Base-by-base conservation (phyloP, 2,113 vertebrate species). In the Psilopogon haemacephalus region DNA sequence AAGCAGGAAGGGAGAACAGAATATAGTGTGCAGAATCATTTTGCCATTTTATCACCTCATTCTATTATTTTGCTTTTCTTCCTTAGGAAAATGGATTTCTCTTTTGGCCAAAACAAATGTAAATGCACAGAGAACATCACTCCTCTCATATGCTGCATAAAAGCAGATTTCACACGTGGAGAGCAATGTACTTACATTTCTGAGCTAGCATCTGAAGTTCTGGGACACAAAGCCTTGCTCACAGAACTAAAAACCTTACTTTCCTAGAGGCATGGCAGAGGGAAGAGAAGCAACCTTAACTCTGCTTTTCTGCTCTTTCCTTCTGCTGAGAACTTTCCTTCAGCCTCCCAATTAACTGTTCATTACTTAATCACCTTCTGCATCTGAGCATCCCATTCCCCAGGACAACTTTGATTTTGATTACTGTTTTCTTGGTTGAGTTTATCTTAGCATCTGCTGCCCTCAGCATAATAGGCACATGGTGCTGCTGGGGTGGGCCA, bases 361-460 rank as follows among this genome's bases (percentile, higher is more conserved):
- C 50, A 58, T 93, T 95, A 83, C 42, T 59, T 89, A 86, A 94
- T 92, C 90, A 71, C 92, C 35, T 89, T 83, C 44, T 87, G 63
- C 80, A 94, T 58, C 58, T 92, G 63, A 90, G 56, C 63, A 86
- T 44, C 72, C 50, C 71, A 58, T 55, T 84, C 71, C 42, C 79
- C 79, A 68, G 76, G 44, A 88, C 52, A 84, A 85, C 84, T 88
- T 94, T 87, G 26, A 27, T 59, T 78, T 81, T 85, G 26, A 56
- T 86, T 86, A 59, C 33, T 9, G 50, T 89, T 90, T 93, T 88
- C 74, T 33, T 74, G 76, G 28, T 15, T 69, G 11, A 69, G 52
- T 72, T 87, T 84, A 63, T 89, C 77, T 56, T 78, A 46, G 18
- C 27, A 48, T 59, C 72, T 90, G 55, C 18, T 33, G 46, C 20